A percentile compares a stretch with the other conserved stretches of the same genome.
These are phyloP conservation scores for Cercocebus atys DNA, from an alignment of 2,113 vertebrate species.

Conservation along the genomic window DNA sequence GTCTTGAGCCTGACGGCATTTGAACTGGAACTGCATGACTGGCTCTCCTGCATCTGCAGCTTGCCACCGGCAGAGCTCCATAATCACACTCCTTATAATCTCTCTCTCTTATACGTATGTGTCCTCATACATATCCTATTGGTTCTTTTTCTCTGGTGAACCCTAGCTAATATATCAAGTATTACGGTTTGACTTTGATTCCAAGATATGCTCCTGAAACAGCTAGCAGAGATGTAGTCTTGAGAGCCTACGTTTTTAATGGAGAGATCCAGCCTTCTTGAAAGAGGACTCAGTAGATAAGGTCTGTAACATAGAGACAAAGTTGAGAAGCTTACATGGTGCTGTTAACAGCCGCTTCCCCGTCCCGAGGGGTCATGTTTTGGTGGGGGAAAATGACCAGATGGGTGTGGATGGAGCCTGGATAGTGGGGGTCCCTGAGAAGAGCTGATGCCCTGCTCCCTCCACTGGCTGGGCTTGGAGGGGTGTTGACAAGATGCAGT, in stretches of 20 bases:
- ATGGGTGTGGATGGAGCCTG: not conserved
- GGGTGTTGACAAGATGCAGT: not conserved
- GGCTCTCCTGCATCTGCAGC: not conserved
- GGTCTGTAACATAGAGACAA: not conserved
- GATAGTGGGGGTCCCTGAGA: not conserved
- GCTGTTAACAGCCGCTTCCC: not conserved
- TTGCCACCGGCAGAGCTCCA: not conserved
- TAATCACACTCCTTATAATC: not conserved
- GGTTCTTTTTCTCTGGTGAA: not conserved
- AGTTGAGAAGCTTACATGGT: not conserved
- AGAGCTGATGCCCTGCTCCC: accelerated
- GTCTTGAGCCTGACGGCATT: not conserved
- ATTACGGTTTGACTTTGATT: not conserved
- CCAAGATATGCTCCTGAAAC: not conserved
- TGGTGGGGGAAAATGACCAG: not conserved
- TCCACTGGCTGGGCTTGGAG: not conserved
- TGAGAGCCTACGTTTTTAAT: not conserved
- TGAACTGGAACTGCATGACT: not conserved
- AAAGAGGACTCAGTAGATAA: not conserved
- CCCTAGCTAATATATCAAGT: not conserved
- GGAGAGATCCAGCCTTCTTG: not conserved
- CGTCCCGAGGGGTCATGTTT: not conserved
- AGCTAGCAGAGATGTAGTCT: not conserved
- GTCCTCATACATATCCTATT: not conserved
- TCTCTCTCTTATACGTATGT: not conserved